Percentiles rank a stretch among this genome's conserved stretches.
Conservation (phyloP, 2,113 vertebrate species). For the Spheniscus mendiculus region DNA sequence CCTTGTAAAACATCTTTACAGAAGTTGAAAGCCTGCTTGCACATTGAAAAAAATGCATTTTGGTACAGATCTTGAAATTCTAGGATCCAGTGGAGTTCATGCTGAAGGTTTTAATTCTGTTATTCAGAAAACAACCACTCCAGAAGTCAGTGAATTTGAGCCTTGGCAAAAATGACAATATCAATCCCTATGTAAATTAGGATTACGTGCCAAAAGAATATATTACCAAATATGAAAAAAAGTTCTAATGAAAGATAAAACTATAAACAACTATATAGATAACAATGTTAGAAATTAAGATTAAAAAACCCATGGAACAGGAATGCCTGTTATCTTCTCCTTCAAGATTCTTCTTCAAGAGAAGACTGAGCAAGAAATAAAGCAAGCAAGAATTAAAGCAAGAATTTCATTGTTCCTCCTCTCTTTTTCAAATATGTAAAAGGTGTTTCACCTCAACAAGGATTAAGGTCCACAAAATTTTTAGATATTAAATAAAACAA, state of each 20-base stretch:
- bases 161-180: background rate
- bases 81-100: accelerated
- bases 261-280: background rate
- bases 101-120: background rate
- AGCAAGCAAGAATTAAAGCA: background rate
- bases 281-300: background rate
- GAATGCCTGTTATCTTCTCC: background rate
- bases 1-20: background rate
- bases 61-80: background rate
- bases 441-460: background rate
- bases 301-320: accelerated
- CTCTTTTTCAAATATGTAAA: background rate
- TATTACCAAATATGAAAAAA: background rate
- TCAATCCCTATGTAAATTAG: background rate
- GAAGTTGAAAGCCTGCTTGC: background rate
- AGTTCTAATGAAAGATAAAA: background rate
- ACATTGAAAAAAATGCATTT: background rate
- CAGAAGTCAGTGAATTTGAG: background rate
- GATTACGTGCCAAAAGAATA: background rate
- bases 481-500: background rate
- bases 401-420: background rate
- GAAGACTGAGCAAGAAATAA: background rate
- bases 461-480: background rate
- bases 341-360: background rate
- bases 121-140: background rate